Evolutionary conservation across 2,113 vertebrate species (phyloP).

Genomic region (Gopherus flavomarginatus): DNA sequence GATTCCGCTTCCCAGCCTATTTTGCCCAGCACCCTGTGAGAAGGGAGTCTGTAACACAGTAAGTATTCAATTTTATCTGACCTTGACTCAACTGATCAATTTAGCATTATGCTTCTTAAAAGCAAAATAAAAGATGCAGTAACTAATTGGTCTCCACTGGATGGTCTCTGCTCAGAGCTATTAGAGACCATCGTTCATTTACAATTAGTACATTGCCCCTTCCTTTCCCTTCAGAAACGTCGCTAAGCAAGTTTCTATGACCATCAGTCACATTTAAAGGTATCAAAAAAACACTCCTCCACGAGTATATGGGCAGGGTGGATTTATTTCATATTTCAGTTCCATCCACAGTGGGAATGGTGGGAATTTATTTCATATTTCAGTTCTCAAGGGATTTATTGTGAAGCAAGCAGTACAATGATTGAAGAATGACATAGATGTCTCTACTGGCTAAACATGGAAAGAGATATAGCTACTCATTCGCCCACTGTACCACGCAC

Average conservation of each 20-base stretch:
- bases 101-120: background rate
- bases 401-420: background rate
- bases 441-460: background rate
- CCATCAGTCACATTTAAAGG: slow-evolving; percentile 65
- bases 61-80: background rate
- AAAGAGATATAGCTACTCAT: background rate
- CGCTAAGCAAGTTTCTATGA: slow-evolving; percentile 66
- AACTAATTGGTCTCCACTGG: slow-evolving; percentile 39
- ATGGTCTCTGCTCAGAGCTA: slow-evolving; percentile 48
- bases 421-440: background rate
- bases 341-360: background rate
- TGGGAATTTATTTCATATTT: background rate
- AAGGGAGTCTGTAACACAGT: background rate
- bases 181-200: slow-evolving; percentile 54
- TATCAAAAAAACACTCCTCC: slow-evolving; percentile 73
- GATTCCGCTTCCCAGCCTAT: background rate
- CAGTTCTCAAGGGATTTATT: slow-evolving; percentile 54
- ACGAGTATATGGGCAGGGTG: slow-evolving; percentile 68
- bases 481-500: fast-evolving
- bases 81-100: background rate
- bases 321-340: slow-evolving; percentile 19
- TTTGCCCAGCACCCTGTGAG: background rate
- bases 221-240: slow-evolving; percentile 67
- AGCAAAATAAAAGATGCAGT: background rate
- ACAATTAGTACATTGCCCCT: slow-evolving; percentile 53